These are phyloP conservation scores for Horisme vitalbata DNA, from an alignment of 2,888 invertebrate species.

Conservation along the genomic window DNA sequence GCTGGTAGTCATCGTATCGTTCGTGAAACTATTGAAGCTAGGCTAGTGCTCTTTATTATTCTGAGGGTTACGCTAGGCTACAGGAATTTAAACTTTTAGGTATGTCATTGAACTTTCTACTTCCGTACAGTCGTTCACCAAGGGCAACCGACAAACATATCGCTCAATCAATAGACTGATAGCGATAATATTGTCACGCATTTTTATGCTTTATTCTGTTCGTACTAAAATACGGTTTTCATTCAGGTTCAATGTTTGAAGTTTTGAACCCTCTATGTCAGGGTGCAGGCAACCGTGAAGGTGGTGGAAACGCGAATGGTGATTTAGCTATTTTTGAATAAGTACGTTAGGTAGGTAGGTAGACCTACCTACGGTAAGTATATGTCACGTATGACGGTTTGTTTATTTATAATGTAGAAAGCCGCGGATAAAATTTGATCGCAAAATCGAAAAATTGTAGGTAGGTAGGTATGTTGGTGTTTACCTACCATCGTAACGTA, in stretches of 20 bases:
- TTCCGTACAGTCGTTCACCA: conserved; percentile 40
- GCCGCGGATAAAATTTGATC: too few species aligned
- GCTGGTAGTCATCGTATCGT: too few species aligned
- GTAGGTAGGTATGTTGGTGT: too few species aligned
- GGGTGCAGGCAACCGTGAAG: conserved; percentile 47
- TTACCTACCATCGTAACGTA: too few species aligned
- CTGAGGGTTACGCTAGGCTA: too few species aligned
- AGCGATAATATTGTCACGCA: conserved; percentile 29
- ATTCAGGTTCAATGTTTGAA: conserved; percentile 9
- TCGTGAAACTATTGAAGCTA: too few species aligned
- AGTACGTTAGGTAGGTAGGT: not conserved
- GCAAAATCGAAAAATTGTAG: too few species aligned
- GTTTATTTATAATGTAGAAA: too few species aligned
- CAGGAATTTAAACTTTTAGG: not conserved
- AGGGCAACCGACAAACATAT: conserved; percentile 38
- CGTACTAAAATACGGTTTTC: not conserved
- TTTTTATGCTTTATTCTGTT: conserved; percentile 21
- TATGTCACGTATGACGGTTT: too few species aligned
- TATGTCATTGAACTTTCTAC: conserved; percentile 39
- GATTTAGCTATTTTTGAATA: not conserved
- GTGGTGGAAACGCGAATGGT: conserved; percentile 32
- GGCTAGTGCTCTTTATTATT: too few species aligned
- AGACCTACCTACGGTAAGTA: too few species aligned
- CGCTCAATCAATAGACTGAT: conserved; percentile 47
- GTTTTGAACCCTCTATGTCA: conserved; percentile 38